These are phyloP conservation scores for Pollicipes pollicipes DNA, from an alignment of 1,140 invertebrate species.

Conservation along the genomic window DNA sequence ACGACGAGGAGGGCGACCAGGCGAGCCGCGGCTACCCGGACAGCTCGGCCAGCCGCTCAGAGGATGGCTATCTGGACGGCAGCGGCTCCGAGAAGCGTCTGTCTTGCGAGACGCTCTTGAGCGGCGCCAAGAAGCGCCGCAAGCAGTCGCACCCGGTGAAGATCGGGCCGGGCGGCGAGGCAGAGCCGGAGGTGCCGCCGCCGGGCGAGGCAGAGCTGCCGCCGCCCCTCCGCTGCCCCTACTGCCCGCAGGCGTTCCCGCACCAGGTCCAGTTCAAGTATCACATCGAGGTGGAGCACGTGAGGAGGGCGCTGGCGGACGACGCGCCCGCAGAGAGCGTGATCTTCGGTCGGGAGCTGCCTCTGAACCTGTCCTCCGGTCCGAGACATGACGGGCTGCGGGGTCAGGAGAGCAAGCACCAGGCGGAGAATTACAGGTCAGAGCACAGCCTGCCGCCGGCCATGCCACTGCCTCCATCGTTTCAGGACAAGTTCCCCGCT, in stretches of 20 bases:
- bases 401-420: slow-evolving; percentile 10
- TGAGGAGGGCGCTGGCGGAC: slow-evolving; percentile 13
- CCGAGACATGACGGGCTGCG: slow-evolving; percentile 4
- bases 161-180: slow-evolving; percentile 24
- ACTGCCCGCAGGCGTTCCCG: slow-evolving; percentile 7
- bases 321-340: slow-evolving; percentile 13
- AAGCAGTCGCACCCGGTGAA: slow-evolving; percentile 26
- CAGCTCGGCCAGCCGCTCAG: background rate
- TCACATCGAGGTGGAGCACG: slow-evolving; percentile 10
- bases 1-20: background rate
- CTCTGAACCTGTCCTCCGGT: background rate
- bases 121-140: slow-evolving; percentile 23
- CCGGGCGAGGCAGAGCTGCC: slow-evolving; percentile 16
- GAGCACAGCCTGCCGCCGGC: slow-evolving; percentile 12
- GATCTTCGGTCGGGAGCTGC: background rate
- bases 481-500: slow-evolving; percentile 16
- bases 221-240: background rate
- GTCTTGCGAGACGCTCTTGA: background rate
- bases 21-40: background rate
- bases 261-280: slow-evolving; percentile 10
- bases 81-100: background rate
- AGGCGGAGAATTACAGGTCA: slow-evolving; percentile 10
- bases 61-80: too few relatives aligned
- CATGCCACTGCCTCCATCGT: slow-evolving; percentile 17
- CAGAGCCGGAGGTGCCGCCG: slow-evolving; percentile 20